Conservation (phyloP, 2,113 vertebrate genomes). For the Rhizomys pruinosus region DNA sequence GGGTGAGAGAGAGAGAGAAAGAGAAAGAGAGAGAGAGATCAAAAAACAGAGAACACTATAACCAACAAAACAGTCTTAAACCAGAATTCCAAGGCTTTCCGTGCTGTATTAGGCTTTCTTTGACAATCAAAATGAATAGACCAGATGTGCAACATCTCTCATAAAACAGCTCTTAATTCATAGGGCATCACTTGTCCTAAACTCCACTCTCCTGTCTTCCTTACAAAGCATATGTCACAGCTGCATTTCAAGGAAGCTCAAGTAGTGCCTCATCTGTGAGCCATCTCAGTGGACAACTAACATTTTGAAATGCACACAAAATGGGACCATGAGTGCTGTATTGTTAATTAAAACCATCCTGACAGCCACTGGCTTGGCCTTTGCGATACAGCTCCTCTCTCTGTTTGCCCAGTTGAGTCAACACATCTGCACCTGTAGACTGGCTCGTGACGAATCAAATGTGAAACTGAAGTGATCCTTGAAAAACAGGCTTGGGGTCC, state of each 20-base stretch:
- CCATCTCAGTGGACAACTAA: slow-evolving; percentile 73
- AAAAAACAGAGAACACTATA: too few species aligned
- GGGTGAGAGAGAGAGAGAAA: background rate
- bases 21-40: background rate
- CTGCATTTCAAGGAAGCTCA: slow-evolving; percentile 57
- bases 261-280: slow-evolving; percentile 69
- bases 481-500: background rate
- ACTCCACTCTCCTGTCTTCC: slow-evolving; percentile 28
- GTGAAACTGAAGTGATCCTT: slow-evolving; percentile 59
- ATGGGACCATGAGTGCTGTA: slow-evolving; percentile 37
- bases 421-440: slow-evolving; percentile 79
- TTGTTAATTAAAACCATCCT: slow-evolving; percentile 78
- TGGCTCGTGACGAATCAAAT: slow-evolving; percentile 62
- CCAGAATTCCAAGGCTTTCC: background rate
- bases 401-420: slow-evolving; percentile 79
- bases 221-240: slow-evolving; percentile 63
- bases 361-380: slow-evolving; percentile 69
- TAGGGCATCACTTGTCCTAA: slow-evolving; percentile 6
- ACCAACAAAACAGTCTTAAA: background rate
- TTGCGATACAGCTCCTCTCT: slow-evolving; percentile 54
- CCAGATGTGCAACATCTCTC: slow-evolving; percentile 60
- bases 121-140: slow-evolving; percentile 57
- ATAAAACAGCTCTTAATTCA: slow-evolving; percentile 61
- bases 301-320: slow-evolving; percentile 76
- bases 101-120: slow-evolving; percentile 9